Conservation (phyloP, 2,888 invertebrate genomes). For the Sinotaia quadrata region DNA sequence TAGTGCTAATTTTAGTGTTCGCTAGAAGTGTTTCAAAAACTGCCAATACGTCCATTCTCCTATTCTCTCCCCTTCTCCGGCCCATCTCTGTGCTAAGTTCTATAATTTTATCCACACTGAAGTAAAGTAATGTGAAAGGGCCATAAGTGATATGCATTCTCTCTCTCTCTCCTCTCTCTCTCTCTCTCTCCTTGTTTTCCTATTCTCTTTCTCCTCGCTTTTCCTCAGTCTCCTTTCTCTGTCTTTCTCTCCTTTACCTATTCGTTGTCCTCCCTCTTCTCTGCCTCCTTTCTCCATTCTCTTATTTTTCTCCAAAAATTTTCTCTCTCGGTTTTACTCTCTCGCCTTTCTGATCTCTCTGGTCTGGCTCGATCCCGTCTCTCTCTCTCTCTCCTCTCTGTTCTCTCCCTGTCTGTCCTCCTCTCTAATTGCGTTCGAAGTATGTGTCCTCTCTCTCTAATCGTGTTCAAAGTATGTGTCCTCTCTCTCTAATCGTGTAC, state of each 20-base stretch:
- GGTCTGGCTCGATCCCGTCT: neutral
- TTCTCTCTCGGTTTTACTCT: neutral
- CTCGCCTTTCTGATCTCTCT: neutral
- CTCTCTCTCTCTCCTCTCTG: neutral
- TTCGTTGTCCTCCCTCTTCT: constrained; percentile 9
- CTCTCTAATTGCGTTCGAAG: neutral
- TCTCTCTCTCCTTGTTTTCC: constrained; percentile 16
- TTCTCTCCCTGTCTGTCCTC: constrained; percentile 7
- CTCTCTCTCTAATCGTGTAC: too few relatives aligned
- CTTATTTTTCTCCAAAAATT: neutral
- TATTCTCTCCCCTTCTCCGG: too few relatives aligned
- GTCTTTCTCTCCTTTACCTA: neutral
- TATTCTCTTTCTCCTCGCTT: neutral
- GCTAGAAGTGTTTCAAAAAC: too few relatives aligned
- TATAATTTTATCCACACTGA: too few relatives aligned
- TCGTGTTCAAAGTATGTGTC: too few relatives aligned
- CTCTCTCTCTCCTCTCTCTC: constrained; percentile 16
- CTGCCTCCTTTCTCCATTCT: constrained; percentile 3
- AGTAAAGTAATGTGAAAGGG: too few relatives aligned
- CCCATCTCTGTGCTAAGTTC: too few relatives aligned
- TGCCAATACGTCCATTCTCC: too few relatives aligned
- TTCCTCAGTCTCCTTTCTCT: neutral
- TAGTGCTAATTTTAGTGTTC: too few relatives aligned
- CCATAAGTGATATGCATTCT: too few relatives aligned
- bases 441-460: too few relatives aligned